Base-by-base conservation (phyloP, 2,113 vertebrate genomes). In the Nothobranchius kuhntae region DNA sequence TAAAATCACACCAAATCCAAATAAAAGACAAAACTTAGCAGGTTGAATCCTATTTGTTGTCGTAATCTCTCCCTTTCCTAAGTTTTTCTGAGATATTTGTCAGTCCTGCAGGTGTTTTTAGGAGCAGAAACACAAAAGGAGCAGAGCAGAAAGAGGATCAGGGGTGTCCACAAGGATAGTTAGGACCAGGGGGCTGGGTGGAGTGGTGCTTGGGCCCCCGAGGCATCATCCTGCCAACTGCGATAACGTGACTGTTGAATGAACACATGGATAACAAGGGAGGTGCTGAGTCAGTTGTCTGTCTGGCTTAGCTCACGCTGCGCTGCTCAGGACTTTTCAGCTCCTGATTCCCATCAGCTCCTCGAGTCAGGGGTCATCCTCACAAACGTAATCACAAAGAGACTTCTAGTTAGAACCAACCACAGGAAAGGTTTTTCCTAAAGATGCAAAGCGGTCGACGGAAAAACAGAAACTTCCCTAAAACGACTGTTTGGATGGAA, bases 221-320 rank as follows among this genome's bases (percentile, higher is more conserved):
- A 69, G 87, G 90, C 82, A 53, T 75, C 59, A 45, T 68, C 65
- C 81, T 89, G 89, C 89, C 89, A 9, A 65, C n/a, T 7, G 66
- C 54, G 62, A 91, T 91, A 84, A 88, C 70, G 48, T 57, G 72
- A 81, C 42, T 80, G 86, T 82, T 70, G 83, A 89, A 65, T 71
- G 85, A 89, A 77, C 89, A 84, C 83, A 86, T 54, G 87, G 80
- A 88, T 78, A 88, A 76, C 65, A 78, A 77, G 79, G 73, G 75
- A 79, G 82, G 77, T 62, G 87, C 86, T 86, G 84, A 91, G 80
- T 89, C 86, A 88, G 86, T 84, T 89, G 83, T 91, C 90, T 50
- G 53, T 75, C 77, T 46, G 66, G 55, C 46, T 92, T 82, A 86
- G 78, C 66, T 6, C 80, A 90, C 42, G 77, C 80, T 88, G 76